These are phyloP conservation scores for Drosophila tropicalis DNA, from an alignment of 1,140 invertebrate species.

Conservation along the genomic window DNA sequence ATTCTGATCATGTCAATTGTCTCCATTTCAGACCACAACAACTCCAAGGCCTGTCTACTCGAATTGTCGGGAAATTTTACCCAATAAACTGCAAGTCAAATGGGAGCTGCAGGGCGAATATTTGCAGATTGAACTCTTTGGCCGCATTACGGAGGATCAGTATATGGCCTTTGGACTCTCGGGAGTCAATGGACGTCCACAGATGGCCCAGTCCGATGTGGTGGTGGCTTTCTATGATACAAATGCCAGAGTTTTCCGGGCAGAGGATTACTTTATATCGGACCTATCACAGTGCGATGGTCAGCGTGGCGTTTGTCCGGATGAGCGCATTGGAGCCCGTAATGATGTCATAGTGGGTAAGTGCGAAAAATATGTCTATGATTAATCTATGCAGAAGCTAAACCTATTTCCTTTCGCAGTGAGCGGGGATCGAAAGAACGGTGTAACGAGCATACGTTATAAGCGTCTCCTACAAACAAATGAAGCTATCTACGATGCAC, in stretches of 20 bases:
- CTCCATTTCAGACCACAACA: conserved; percentile 85
- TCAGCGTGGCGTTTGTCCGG: conserved; percentile 92
- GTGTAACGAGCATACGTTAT: conserved; percentile 92
- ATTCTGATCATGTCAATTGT: conserved; percentile 9
- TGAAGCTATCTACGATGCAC: conserved; percentile 88
- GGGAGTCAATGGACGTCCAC: conserved; percentile 87
- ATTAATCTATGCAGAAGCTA: no score
- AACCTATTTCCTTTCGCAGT: conserved; percentile 73
- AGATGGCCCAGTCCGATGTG: conserved; percentile 92
- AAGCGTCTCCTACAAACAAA: conserved; percentile 89
- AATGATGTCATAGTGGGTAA: conserved; percentile 90
- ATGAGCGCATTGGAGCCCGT: conserved; percentile 90
- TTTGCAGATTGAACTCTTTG: conserved; percentile 90
- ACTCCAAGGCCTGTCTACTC: conserved; percentile 85
- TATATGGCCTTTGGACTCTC: conserved; percentile 95
- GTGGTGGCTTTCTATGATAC: conserved; percentile 92
- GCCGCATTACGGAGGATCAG: conserved; percentile 90
- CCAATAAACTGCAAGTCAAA: conserved; percentile 90
- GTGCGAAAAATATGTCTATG: conserved; percentile 1
- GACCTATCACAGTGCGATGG: conserved; percentile 93
- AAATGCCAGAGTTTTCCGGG: conserved; percentile 88
- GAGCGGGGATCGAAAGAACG: conserved; percentile 89
- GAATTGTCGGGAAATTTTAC: conserved; percentile 92
- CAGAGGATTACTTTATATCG: conserved; percentile 93
- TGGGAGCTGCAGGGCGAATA: conserved; percentile 91